These are phyloP conservation scores for Athalia circularis DNA, from an alignment of 2,888 invertebrate species.

Conservation along the genomic window DNA sequence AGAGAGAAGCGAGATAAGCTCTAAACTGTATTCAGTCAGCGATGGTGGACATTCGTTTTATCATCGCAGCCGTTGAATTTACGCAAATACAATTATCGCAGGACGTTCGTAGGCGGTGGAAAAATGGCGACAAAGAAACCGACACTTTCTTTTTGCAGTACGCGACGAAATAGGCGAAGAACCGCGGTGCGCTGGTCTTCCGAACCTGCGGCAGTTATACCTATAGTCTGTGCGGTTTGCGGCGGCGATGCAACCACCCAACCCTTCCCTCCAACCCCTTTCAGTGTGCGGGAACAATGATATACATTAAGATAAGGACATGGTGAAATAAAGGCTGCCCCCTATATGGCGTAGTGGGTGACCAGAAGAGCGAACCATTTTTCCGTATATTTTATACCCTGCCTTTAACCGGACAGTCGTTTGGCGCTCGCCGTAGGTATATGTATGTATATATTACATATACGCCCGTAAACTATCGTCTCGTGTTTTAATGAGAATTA, in stretches of 20 bases:
- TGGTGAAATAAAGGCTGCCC: constrained; percentile 44
- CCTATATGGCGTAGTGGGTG: constrained; percentile 48
- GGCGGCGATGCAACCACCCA: too few relatives aligned
- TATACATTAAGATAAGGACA: constrained; percentile 58
- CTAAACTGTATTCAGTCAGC: not conserved
- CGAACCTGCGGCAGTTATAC: too few relatives aligned
- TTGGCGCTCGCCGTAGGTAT: not conserved
- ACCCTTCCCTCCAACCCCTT: not conserved
- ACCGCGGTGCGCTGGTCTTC: constrained; percentile 4
- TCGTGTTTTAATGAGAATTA: constrained; percentile 46
- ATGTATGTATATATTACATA: not conserved
- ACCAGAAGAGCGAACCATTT: constrained; percentile 39
- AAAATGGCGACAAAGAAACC: constrained; percentile 35
- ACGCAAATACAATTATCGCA: constrained; percentile 32
- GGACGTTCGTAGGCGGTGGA: not conserved
- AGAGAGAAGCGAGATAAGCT: constrained; percentile 14
- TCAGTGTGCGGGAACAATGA: constrained; percentile 48
- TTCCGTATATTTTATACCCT: constrained; percentile 42
- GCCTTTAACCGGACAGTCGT: constrained; percentile 33
- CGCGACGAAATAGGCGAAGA: constrained; percentile 29
- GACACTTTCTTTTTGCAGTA: constrained; percentile 37
- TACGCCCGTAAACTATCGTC: constrained; percentile 41
- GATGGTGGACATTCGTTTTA: constrained; percentile 1
- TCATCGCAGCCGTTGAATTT: constrained; percentile 22
- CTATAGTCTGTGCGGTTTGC: too few relatives aligned